A percentile compares a stretch with the other conserved stretches of the same genome.
Evolutionary conservation across 2,113 vertebrate species (phyloP).

Genomic region (Pagrus major): DNA sequence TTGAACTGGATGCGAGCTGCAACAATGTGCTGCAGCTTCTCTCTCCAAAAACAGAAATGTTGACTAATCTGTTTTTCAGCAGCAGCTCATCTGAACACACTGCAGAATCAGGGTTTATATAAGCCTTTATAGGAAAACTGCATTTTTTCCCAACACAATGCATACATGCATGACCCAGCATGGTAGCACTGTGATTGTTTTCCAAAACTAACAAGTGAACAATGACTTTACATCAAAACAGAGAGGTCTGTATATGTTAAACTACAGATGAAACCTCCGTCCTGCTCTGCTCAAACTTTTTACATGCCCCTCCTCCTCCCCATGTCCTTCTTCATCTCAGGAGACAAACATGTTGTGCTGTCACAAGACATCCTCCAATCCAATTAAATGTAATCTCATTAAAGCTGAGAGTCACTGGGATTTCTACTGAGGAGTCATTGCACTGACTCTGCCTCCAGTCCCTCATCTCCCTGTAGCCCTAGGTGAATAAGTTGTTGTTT

Average conservation of each 20-base stretch:
- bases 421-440: slow-evolving; percentile 41
- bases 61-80: background rate
- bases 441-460: background rate
- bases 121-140: background rate
- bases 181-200: background rate
- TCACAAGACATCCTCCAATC: slow-evolving; percentile 79
- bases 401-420: slow-evolving; percentile 51
- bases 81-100: background rate
- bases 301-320: slow-evolving; percentile 6
- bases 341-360: slow-evolving; percentile 53
- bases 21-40: background rate
- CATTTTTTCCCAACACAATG: background rate
- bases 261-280: background rate
- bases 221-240: background rate
- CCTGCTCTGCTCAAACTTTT: background rate
- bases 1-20: background rate
- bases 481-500: background rate
- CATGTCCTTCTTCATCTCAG: slow-evolving; percentile 31
- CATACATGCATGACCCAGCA: background rate
- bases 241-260: background rate
- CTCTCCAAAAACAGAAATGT: background rate
- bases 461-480: background rate
- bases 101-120: background rate
- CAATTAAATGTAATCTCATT: slow-evolving; percentile 82
- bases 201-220: background rate